Evolutionary conservation across 30 jellyfish, hydroid and myxozoan genomes (phyloP).

Genomic region (Aurelia aurita): DNA sequence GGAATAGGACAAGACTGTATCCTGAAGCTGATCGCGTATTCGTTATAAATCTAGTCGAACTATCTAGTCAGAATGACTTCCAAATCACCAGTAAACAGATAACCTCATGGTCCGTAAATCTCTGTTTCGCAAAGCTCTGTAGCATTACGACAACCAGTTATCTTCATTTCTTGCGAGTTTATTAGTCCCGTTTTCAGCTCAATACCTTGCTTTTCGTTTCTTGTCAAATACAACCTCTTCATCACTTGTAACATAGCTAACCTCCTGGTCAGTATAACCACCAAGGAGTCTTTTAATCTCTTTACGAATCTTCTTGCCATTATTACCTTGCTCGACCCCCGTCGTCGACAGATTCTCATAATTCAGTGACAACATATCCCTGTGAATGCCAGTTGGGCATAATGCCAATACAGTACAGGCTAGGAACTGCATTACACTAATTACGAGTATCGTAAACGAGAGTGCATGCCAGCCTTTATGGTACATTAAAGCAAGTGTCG

Average conservation of each 20-base stretch:
- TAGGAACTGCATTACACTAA: slow-evolving; percentile 62
- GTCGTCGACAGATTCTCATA: slow-evolving; percentile 41
- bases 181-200: too few relatives aligned
- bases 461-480: slow-evolving; percentile 64
- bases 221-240: slow-evolving; percentile 75
- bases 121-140: too few relatives aligned
- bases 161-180: too few relatives aligned
- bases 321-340: slow-evolving; percentile 42
- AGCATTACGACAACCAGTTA: too few relatives aligned
- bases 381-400: slow-evolving; percentile 28
- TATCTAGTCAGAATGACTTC: too few relatives aligned
- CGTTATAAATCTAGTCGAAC: too few relatives aligned
- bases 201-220: neutral
- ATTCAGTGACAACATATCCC: slow-evolving; percentile 39
- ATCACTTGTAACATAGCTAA: slow-evolving; percentile 59
- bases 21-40: too few relatives aligned
- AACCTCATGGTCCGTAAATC: too few relatives aligned
- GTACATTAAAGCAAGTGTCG: slow-evolving; percentile 50
- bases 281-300: slow-evolving; percentile 55
- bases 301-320: slow-evolving; percentile 55
- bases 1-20: too few relatives aligned
- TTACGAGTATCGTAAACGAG: slow-evolving; percentile 40
- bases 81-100: too few relatives aligned
- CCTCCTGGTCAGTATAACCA: slow-evolving; percentile 68
- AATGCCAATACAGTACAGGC: slow-evolving; percentile 47